Evolutionary conservation across 2,888 invertebrate genomes (phyloP).

Genomic region (Pyrgus malvae): DNA sequence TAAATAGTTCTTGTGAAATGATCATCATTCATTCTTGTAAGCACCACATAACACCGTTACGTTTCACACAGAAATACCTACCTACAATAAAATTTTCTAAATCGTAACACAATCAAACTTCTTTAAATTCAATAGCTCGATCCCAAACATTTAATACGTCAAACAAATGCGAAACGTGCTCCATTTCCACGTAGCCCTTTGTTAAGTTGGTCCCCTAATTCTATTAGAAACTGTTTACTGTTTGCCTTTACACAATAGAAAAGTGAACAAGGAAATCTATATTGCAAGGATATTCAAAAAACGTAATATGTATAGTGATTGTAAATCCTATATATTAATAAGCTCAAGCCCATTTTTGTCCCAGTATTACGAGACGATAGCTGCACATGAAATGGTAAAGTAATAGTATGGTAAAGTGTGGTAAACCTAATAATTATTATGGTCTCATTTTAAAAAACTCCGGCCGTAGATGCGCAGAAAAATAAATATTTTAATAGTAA

Average conservation of each 20-base stretch:
- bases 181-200: conserved; percentile 67
- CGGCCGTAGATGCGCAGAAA: too few relatives aligned
- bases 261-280: conserved; percentile 47
- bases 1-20: too few relatives aligned
- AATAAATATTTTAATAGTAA: too few relatives aligned
- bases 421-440: too few relatives aligned
- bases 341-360: too few relatives aligned
- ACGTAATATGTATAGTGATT: not conserved
- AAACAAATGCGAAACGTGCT: conserved; percentile 65
- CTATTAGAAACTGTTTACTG: conserved; percentile 52
- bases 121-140: not conserved
- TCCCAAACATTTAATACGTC: conserved; percentile 49
- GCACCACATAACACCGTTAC: too few relatives aligned
- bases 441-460: too few relatives aligned
- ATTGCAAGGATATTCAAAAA: conserved; percentile 6
- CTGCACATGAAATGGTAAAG: too few relatives aligned
- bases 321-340: not conserved
- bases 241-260: conserved; percentile 55
- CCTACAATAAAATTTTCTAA: not conserved
- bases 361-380: too few relatives aligned
- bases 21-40: too few relatives aligned
- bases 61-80: too few relatives aligned
- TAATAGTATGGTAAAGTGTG: too few relatives aligned
- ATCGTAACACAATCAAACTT: not conserved
- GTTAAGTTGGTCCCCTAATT: conserved; percentile 63